Conservation (phyloP, 2,113 vertebrate species). For the Thamnophis sirtalis region DNA sequence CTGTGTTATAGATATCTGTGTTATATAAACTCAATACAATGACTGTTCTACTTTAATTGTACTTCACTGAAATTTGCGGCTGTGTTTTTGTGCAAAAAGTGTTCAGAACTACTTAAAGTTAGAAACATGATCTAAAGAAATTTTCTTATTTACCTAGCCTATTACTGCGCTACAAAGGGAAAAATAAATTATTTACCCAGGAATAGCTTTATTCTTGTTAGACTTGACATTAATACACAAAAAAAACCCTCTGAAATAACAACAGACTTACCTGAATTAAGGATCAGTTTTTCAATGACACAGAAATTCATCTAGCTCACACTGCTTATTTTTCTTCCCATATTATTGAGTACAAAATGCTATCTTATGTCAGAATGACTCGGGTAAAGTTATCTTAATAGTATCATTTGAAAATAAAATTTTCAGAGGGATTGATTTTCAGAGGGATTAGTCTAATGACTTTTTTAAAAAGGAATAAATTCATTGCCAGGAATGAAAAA, state of each 20-base stretch:
- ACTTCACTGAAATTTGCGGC: neutral
- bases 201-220: neutral
- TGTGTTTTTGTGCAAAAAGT: neutral
- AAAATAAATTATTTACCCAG: neutral
- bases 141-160: neutral
- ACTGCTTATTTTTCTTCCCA: neutral
- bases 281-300: neutral
- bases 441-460: neutral
- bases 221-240: neutral
- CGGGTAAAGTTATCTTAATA: neutral
- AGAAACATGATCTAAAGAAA: neutral
- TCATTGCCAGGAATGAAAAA: neutral
- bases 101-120: neutral
- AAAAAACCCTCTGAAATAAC: neutral
- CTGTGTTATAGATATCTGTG: neutral
- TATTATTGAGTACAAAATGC: neutral
- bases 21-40: neutral
- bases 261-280: neutral
- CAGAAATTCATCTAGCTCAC: neutral
- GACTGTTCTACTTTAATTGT: neutral
- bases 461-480: neutral
- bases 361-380: neutral
- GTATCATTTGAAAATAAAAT: neutral
- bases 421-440: no score
- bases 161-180: neutral